These are phyloP conservation scores for Lasius fuliginosus DNA, from an alignment of 2,888 invertebrate species.

Conservation along the genomic window DNA sequence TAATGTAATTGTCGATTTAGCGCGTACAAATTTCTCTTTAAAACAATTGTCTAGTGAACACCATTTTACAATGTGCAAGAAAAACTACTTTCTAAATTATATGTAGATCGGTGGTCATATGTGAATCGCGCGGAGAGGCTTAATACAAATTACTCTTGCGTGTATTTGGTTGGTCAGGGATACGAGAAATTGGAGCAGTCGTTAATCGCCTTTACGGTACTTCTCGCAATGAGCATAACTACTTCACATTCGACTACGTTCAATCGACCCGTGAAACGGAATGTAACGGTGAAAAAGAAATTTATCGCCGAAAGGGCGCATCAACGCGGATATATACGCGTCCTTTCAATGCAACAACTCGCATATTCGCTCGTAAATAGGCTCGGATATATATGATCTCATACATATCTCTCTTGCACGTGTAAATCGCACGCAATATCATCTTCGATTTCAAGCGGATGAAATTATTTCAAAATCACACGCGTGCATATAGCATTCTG, in stretches of 20 bases:
- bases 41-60: background rate
- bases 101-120: background rate
- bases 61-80: background rate
- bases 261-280: constrained; percentile 38
- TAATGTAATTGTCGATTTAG: background rate
- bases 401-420: background rate
- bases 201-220: constrained; percentile 42
- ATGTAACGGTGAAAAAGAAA: constrained; percentile 43
- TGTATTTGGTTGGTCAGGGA: constrained; percentile 10
- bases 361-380: constrained; percentile 71
- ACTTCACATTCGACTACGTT: constrained; percentile 27
- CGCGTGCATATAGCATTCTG: constrained; percentile 51
- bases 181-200: constrained; percentile 27
- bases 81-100: background rate
- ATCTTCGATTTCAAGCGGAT: constrained; percentile 75
- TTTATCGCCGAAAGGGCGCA: constrained; percentile 64
- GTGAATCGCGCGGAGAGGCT: background rate
- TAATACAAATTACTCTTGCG: background rate
- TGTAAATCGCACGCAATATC: constrained; percentile 60
- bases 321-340: constrained; percentile 59
- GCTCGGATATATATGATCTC: constrained; percentile 68
- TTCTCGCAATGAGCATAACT: constrained; percentile 19
- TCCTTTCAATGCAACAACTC: constrained; percentile 77
- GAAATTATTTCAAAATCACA: constrained; percentile 56
- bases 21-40: background rate